Evolutionary conservation across 2,888 invertebrate species (phyloP).

Genomic region (Linhomoeus sp.): DNA sequence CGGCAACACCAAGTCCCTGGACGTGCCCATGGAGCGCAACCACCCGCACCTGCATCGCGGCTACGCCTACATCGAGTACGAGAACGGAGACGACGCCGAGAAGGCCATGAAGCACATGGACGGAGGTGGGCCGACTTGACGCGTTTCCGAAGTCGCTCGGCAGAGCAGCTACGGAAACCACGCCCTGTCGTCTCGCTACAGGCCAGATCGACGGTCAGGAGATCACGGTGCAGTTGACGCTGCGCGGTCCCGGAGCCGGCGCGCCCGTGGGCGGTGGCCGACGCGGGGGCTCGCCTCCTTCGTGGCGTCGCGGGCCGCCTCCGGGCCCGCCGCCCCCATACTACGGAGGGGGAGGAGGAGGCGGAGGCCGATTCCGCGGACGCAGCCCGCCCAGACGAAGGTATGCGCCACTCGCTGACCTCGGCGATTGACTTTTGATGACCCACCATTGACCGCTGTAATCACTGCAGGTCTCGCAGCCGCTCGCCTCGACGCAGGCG

Average conservation of each 20-base stretch:
- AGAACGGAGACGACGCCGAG: constrained; percentile 79
- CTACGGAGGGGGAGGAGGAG: too few relatives aligned
- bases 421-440: too few relatives aligned
- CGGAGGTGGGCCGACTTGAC: constrained; percentile 44
- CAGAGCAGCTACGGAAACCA: not conserved
- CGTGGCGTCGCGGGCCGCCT: too few relatives aligned
- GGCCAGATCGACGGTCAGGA: constrained; percentile 88
- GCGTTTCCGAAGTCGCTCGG: not conserved
- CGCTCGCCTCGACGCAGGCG: constrained; percentile 3
- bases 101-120: constrained; percentile 99
- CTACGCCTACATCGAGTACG: constrained; percentile 85
- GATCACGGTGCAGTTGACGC: constrained; percentile 48
- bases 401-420: too few relatives aligned
- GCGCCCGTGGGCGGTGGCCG: too few relatives aligned
- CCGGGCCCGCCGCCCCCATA: too few relatives aligned
- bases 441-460: too few relatives aligned
- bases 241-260: not conserved
- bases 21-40: constrained; percentile 66
- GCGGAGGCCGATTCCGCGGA: too few relatives aligned
- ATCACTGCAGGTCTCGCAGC: not conserved
- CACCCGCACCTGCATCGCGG: constrained; percentile 75
- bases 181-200: constrained; percentile 24
- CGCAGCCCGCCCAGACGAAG: too few relatives aligned
- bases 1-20: constrained; percentile 56
- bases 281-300: too few relatives aligned